phyloP scores from a whole-genome alignment of 2,797 vertebrate genomes.

The Anabas testudineus region DNA sequence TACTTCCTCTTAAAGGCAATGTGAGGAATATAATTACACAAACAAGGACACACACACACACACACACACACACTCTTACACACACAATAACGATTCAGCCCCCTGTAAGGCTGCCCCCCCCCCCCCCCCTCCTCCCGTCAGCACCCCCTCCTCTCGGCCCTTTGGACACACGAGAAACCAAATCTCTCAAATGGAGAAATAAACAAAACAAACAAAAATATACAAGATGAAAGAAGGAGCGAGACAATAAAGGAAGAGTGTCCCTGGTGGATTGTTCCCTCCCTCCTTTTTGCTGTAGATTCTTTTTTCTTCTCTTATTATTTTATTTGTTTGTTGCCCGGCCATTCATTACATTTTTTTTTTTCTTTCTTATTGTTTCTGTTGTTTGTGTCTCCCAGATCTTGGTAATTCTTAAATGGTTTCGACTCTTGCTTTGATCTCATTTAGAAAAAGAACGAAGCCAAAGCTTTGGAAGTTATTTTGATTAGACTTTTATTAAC shows the following conservation, averaged over 20 bases:
- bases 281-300: conserved; percentile 76
- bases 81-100: conserved; percentile 64
- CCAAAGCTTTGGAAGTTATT: conserved; percentile 85
- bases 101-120: conserved; percentile 59
- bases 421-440: conserved; percentile 85
- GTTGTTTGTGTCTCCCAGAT: conserved; percentile 77
- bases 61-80: conserved; percentile 14
- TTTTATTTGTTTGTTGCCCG: conserved; percentile 82
- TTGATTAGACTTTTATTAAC: conserved; percentile 84
- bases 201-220: conserved; percentile 82
- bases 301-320: conserved; percentile 68
- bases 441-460: conserved; percentile 82
- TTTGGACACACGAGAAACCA: conserved; percentile 74
- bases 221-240: conserved; percentile 77
- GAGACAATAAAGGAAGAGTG: conserved; percentile 75
- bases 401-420: conserved; percentile 83
- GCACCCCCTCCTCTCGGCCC: conserved; percentile 51
- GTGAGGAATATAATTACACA: conserved; percentile 74
- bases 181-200: conserved; percentile 77
- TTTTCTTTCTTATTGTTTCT: conserved; percentile 69
- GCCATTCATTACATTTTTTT: conserved; percentile 78
- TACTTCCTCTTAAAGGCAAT: conserved; percentile 71
- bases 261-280: conserved; percentile 76
- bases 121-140: background rate
- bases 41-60: conserved; percentile 65